Conservation (phyloP, 2,797 vertebrate genomes). For the Halcyon chelicuti region DNA sequence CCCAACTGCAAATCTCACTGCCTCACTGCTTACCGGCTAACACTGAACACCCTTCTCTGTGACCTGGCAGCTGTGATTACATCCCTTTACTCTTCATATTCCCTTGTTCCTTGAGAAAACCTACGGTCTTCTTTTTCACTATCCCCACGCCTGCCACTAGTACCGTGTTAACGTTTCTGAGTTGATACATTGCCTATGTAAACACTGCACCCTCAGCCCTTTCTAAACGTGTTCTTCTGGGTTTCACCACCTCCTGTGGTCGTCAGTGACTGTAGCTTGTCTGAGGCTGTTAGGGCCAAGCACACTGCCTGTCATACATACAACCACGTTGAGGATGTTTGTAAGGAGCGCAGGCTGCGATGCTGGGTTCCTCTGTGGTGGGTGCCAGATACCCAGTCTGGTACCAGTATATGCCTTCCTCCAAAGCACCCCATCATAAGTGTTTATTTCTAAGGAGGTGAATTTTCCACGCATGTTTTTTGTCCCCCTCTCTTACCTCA, state of each 20-base stretch:
- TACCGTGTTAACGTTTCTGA: background rate
- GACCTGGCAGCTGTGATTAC: background rate
- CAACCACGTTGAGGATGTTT: background rate
- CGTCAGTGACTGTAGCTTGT: background rate
- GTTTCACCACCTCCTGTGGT: background rate
- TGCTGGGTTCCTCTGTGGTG: background rate
- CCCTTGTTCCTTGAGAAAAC: background rate
- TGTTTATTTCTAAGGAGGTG: background rate
- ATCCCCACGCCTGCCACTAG: background rate
- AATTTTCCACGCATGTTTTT: background rate
- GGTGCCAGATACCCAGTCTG: background rate
- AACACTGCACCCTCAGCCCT: background rate
- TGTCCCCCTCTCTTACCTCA: rapidly evolving
- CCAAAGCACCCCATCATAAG: background rate
- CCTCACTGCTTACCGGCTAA: background rate
- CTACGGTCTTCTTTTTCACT: background rate
- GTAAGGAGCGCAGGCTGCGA: background rate
- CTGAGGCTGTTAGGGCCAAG: background rate
- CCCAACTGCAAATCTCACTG: background rate
- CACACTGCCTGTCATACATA: rapidly evolving
- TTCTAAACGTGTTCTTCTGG: background rate
- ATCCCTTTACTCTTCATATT: background rate
- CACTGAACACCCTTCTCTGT: background rate
- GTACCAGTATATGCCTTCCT: background rate
- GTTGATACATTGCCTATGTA: background rate